These are phyloP conservation scores for Leuctra nigra DNA, from an alignment of 2,888 invertebrate species.

Conservation along the genomic window DNA sequence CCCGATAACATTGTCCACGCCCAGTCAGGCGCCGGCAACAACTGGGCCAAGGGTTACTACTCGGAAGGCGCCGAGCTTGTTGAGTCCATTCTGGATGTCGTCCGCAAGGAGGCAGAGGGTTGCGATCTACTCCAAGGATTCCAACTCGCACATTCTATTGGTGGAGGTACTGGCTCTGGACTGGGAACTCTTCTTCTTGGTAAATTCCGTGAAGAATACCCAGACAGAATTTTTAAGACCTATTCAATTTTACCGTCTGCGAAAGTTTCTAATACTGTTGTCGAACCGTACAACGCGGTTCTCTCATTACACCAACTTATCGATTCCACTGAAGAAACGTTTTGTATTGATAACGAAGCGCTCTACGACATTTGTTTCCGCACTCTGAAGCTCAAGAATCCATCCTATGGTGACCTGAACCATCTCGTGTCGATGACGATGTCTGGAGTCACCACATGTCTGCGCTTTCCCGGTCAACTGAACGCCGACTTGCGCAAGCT, in stretches of 20 bases:
- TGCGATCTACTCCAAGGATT: conserved; percentile 58
- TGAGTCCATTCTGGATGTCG: conserved; percentile 48
- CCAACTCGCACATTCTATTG: conserved; percentile 73
- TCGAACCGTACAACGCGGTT: conserved; percentile 81
- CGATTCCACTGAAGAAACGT: conserved; percentile 84
- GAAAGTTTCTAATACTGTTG: conserved; percentile 68
- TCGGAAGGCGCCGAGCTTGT: conserved; percentile 52
- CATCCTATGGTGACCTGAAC: conserved; percentile 85
- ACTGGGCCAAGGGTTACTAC: no score
- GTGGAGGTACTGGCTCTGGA: conserved; percentile 84
- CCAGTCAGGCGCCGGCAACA: conserved; percentile 59
- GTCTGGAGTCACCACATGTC: conserved; percentile 80
- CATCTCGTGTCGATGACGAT: conserved; percentile 81
- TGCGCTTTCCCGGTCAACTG: no score
- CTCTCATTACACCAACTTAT: conserved; percentile 79
- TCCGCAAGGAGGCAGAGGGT: conserved; percentile 48
- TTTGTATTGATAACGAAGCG: conserved; percentile 76
- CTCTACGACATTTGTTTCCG: conserved; percentile 81
- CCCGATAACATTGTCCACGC: conserved; percentile 87
- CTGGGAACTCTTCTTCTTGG: conserved; percentile 83
- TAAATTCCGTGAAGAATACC: conserved; percentile 84
- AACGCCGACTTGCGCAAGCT: no score
- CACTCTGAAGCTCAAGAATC: conserved; percentile 74
- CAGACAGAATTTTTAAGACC: conserved; percentile 80
- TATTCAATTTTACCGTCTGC: conserved; percentile 81